Base-by-base conservation (phyloP, 2,797 vertebrate genomes). In the Salarias fasciatus region DNA sequence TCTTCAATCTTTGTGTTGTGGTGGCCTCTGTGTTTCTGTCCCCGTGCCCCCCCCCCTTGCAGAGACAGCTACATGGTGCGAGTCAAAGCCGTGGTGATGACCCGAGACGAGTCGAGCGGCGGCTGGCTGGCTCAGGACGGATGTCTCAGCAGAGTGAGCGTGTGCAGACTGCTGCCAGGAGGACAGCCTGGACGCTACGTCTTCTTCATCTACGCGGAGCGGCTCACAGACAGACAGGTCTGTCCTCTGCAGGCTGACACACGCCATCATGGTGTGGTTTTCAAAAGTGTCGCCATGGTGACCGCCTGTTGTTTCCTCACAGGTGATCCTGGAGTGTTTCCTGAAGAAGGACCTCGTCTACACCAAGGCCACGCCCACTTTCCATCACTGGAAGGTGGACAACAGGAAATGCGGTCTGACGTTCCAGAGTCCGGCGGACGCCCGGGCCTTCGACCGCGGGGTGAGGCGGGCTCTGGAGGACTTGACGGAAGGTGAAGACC, bases 21-120 rank as follows among this genome's bases (percentile, higher is more conserved):
- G n/a, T n/a, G n/a, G n/a, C n/a, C n/a, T n/a, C n/a, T n/a, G n/a
- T n/a, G n/a, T n/a, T n/a, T n/a, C n/a, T n/a, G n/a, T n/a, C n/a
- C n/a, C 30, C 30, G 30, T 30, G 30, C 4, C 8, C 30, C 30
- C 30, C 33, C 33, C 38, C 5, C 43, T 13, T 48, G 5, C 93
- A 99, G 97, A 93, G 97, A 99, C 93, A 97, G 95, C 94, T 99
- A 97, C 91, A 96, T 98, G 77, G 97, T 97, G 91, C 94, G 96
- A 57, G 97, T 99, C 86, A 98, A 97, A 93, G 97, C 96, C 64
- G 95, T 98, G 95, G 97, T 99, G 91, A 99, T 99, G 97, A 97
- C 95, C 91, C 90, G 97, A 90, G 96, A 98, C 89, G 96, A 99
- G 86, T 97, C 96, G 73, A 98, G 95, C 48, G 96, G 96, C 54